Evolutionary conservation across 2,888 invertebrate species (phyloP).

Genomic region (Coenonympha arcania): DNA sequence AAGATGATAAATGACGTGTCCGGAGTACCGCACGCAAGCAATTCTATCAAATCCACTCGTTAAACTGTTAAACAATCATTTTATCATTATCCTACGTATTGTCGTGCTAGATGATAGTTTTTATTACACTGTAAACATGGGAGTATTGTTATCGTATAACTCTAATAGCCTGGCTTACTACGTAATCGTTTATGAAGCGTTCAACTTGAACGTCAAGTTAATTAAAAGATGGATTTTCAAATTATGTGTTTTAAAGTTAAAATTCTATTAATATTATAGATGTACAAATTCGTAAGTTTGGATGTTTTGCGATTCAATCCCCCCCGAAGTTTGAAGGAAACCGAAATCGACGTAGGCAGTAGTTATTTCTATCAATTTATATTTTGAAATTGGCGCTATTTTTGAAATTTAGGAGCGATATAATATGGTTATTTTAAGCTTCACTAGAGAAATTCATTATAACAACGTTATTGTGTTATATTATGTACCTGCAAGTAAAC

Average conservation of each 20-base stretch:
- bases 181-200: not conserved
- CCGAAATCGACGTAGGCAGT: no score
- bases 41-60: constrained; percentile 15
- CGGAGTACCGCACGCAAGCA: constrained; percentile 4
- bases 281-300: no score
- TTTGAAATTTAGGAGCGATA: no score
- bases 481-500: constrained; percentile 1
- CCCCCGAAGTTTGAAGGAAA: no score
- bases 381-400: no score
- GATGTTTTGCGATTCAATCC: no score
- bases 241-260: no score
- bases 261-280: no score
- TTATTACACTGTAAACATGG: constrained; percentile 10
- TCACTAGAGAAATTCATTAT: not conserved
- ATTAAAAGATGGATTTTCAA: not conserved
- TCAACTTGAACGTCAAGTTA: not conserved
- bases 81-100: constrained; percentile 14
- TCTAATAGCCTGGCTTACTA: constrained; percentile 6
- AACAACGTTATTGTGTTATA: not conserved
- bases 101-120: constrained; percentile 7
- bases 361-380: no score
- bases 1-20: constrained; percentile 19
- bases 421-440: not conserved
- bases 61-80: constrained; percentile 14
- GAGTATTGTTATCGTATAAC: constrained; percentile 4